A percentile compares a stretch with the other conserved stretches of the same genome.
phyloP scores from a whole-genome alignment of 2,888 invertebrate genomes.

The Erebia ligea region DNA sequence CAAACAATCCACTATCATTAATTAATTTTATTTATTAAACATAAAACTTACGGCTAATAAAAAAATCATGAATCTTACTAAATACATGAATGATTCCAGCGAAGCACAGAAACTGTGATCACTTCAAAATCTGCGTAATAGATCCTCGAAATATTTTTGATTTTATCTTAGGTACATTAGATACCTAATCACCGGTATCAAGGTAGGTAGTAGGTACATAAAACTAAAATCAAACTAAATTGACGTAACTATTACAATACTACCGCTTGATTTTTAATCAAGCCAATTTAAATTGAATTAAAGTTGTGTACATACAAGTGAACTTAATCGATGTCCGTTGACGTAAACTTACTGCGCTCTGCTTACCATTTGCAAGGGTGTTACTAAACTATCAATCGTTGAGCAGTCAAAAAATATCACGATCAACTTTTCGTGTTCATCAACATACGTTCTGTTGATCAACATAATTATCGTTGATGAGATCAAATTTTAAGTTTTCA shows the following conservation, averaged over 20 bases:
- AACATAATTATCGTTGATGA: too few species aligned
- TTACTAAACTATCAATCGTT: background rate
- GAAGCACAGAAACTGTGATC: conserved; percentile 9
- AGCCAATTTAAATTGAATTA: background rate
- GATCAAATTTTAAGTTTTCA: too few species aligned
- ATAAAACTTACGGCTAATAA: conserved; percentile 35
- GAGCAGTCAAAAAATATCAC: background rate
- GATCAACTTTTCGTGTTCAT: too few species aligned
- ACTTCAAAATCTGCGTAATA: background rate
- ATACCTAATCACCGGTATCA: too few species aligned
- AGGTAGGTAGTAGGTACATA: too few species aligned
- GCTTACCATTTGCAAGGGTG: background rate
- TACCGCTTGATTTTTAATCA: background rate
- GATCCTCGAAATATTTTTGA: background rate
- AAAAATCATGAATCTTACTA: conserved; percentile 7
- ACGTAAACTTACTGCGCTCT: background rate
- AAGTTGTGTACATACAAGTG: background rate
- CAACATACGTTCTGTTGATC: too few species aligned
- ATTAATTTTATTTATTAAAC: conserved; percentile 12
- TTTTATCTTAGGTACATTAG: background rate
- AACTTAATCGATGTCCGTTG: too few species aligned
- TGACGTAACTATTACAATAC: background rate
- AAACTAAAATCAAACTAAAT: background rate
- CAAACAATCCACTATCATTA: conserved; percentile 46
- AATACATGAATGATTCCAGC: conserved; percentile 14